These are phyloP conservation scores for Pardosa pseudoannulata DNA, from an alignment of 2,888 invertebrate species.

Conservation along the genomic window DNA sequence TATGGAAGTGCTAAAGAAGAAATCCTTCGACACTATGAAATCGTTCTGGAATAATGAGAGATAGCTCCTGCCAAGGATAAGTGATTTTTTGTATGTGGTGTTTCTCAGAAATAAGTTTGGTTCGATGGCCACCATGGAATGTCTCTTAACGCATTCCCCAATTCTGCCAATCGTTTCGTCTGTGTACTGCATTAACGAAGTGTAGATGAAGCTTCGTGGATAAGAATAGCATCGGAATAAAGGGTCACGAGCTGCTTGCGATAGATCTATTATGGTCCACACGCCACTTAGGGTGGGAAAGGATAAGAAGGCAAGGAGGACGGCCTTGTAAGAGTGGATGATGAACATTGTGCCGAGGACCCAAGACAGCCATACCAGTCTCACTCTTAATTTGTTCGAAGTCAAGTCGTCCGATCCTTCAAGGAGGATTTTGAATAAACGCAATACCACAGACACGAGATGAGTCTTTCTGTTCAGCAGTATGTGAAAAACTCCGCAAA, in stretches of 20 bases:
- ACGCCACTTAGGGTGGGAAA: background rate
- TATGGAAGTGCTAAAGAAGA: background rate
- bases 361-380: background rate
- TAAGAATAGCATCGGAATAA: constrained; percentile 12
- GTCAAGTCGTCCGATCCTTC: background rate
- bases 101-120: background rate
- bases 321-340: background rate
- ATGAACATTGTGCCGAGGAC: background rate
- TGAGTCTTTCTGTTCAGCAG: background rate
- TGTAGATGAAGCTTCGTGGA: background rate
- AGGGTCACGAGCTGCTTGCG: background rate
- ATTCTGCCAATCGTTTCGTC: background rate
- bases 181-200: background rate
- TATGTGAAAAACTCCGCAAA: background rate
- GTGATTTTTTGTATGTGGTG: background rate
- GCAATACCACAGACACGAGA: background rate
- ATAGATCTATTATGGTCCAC: background rate
- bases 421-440: background rate
- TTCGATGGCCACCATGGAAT: background rate
- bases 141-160: constrained; percentile 15
- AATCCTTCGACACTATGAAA: constrained; percentile 23
- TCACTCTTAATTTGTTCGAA: background rate
- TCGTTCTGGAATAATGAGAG: background rate
- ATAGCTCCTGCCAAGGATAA: background rate
- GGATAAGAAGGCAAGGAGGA: background rate